Evolutionary conservation across 37 sponge, comb jelly and placozoan species (phyloP).

Genomic region (Beroe ovata): DNA sequence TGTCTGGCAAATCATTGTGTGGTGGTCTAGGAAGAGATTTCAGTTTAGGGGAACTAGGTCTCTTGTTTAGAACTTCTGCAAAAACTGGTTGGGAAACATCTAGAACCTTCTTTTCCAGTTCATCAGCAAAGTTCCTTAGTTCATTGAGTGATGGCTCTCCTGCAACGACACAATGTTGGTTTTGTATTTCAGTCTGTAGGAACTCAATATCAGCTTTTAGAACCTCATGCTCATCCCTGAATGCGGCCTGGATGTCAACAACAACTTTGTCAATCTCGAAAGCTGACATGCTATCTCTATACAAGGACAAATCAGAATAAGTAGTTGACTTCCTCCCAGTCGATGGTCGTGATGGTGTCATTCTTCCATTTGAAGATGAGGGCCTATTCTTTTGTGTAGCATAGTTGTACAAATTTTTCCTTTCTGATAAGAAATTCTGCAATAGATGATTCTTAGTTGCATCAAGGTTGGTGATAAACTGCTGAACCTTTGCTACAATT

Average conservation of each 20-base stretch:
- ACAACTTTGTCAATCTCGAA: conserved; percentile 46
- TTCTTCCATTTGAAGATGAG: neutral
- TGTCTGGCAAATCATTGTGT: neutral
- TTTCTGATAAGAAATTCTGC: conserved; percentile 17
- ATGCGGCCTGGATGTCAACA: conserved; percentile 28
- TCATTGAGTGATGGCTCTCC: conserved; percentile 25
- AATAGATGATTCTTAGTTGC: conserved; percentile 42
- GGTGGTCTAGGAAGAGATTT: neutral
- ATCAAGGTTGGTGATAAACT: conserved; percentile 55
- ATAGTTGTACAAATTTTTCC: conserved; percentile 24
- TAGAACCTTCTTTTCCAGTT: conserved; percentile 50
- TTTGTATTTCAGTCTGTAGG: neutral
- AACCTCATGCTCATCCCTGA: conserved; percentile 27
- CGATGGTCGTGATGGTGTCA: conserved; percentile 11
- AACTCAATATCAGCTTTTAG: conserved; percentile 49
- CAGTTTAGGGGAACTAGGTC: conserved; percentile 12
- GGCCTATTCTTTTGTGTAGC: neutral
- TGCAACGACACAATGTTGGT: neutral
- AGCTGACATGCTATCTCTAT: conserved; percentile 54
- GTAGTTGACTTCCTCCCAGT: conserved; percentile 1
- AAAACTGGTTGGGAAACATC: conserved; percentile 48
- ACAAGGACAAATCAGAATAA: conserved; percentile 3
- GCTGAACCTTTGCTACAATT: conserved; percentile 9
- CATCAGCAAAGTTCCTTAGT: conserved; percentile 20
- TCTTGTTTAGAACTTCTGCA: neutral